Base-by-base conservation (phyloP, 2,888 invertebrate genomes). In the Philaethria dido region DNA sequence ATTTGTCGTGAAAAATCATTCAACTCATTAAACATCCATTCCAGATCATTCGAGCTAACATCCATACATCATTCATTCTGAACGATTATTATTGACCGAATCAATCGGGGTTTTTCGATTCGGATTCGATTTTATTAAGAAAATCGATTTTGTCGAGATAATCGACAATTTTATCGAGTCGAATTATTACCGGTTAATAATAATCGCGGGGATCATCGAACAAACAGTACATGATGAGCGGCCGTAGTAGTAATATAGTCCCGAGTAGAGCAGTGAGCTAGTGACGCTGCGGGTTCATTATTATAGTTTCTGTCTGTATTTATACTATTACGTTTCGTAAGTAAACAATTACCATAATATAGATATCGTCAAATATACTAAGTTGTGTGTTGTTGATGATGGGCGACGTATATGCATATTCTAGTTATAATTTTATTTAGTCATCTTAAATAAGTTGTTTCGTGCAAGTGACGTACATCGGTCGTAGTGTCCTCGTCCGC, bases 381-480 rank as follows among this genome's bases (percentile, higher is more conserved):
- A 85, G 84, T 87, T 68, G 84, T 84, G 85, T 87, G 85, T 81
- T 80, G 81, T 79, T 82, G 79, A 77, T 77, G 72, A 55, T 52
- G 42, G 47, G 60, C 60, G 64, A 22, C 77, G 68, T 22, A 60
- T 83, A 80, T 81, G 82, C 83, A 82, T 88, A 89, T 84, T 86
- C 74, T 91, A 90, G 88, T 80, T 85, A 81, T 89, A 88, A 85
- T 82, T 84, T 90, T 89, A 89, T 91, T 89, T 91, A 91, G 91
- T 92, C 91, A 91, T 88, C 77, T 83, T 57, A n/a, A 77, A 78
- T 89, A 89, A 89, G 89, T 89, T 89, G 83, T 80, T 87, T 85
- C 83, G 86, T 85, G 85, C 82, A 84, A 79, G 48, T 25, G 25
- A 29, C 25, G 50, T 50, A 13, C 6, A 39, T 13, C 16, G 16